Base-by-base conservation (phyloP, 2,888 invertebrate species). In the Argyresthia goedartella region DNA sequence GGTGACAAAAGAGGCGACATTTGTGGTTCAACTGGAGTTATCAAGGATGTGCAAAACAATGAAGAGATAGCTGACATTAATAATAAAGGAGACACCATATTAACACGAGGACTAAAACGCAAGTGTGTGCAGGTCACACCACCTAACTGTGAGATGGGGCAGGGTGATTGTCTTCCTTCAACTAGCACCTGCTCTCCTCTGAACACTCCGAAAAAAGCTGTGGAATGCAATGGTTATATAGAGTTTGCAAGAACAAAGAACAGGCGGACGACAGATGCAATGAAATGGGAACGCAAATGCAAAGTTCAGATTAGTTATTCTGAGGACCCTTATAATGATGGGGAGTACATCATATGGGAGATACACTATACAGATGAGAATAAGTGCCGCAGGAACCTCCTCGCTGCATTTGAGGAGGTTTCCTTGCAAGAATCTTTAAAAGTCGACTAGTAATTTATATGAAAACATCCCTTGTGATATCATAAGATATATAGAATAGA, bases 221-320 rank as follows among this genome's bases (percentile, higher is more conserved):
- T 87, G 33, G 84, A 87, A 67, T 86, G 85, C 56, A 80, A 79
- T 57, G 85, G 87, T 41, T 82, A 76, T 53, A 71, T 88, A 51
- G 78, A 84, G 60, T 87, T 87, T 60, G 73, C 73, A 36, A 73
- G 81, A 60, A 70, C 73, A 13, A 72, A 76, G 55, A 82, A 80
- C 55, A 78, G 66, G 53, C 61, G 73, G 34, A 73, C 71, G 58
- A 59, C 60, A 57, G 88, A 81, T 55, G 61, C 64, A 54, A 88
- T 85, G 75, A 89, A 88, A 60, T 91, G 91, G 90, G 87, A 86
- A 56, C 76, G 90, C 52, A 89, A 89, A 48, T 90, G 90, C 64
- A 91, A 89, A 65, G 68, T 91, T 50, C 90, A 90, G 70, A 87
- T 91, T 13, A 89, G 89, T 34, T 91, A 90, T 68, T 88, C 88